A percentile compares a stretch with the other conserved stretches of the same genome.
Evolutionary conservation across 2,797 vertebrate species (phyloP).

Genomic region (Bradypodion ventrale): DNA sequence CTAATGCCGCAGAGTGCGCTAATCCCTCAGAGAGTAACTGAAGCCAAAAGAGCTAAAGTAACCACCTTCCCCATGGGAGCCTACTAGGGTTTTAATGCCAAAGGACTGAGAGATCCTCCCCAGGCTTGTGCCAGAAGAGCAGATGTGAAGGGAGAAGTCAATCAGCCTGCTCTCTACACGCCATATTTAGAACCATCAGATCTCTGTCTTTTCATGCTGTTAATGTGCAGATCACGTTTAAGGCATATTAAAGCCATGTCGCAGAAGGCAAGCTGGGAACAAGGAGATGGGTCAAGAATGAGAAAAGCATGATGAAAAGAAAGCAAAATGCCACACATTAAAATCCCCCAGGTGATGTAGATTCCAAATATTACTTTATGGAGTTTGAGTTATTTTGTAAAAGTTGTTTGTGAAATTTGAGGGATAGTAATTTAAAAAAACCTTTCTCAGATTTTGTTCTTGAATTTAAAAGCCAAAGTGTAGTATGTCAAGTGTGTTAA

Average conservation of each 20-base stretch:
- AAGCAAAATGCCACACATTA: background rate
- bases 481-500: background rate
- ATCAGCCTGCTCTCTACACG: background rate
- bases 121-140: background rate
- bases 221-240: background rate
- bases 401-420: background rate
- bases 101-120: background rate
- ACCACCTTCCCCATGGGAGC: background rate
- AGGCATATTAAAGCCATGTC: background rate
- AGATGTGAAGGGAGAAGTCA: background rate
- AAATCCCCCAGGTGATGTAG: background rate
- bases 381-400: background rate
- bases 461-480: background rate
- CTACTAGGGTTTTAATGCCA: slow-evolving; percentile 4
- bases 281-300: no score
- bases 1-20: slow-evolving; percentile 63
- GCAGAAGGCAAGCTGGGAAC: background rate
- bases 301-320: background rate
- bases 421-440: background rate
- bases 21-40: slow-evolving; percentile 49
- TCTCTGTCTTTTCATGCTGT: background rate
- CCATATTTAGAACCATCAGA: background rate
- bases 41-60: background rate
- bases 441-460: background rate
- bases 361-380: background rate